Conservation (phyloP, 1,140 invertebrate species). For the Aleiodes sp. region DNA sequence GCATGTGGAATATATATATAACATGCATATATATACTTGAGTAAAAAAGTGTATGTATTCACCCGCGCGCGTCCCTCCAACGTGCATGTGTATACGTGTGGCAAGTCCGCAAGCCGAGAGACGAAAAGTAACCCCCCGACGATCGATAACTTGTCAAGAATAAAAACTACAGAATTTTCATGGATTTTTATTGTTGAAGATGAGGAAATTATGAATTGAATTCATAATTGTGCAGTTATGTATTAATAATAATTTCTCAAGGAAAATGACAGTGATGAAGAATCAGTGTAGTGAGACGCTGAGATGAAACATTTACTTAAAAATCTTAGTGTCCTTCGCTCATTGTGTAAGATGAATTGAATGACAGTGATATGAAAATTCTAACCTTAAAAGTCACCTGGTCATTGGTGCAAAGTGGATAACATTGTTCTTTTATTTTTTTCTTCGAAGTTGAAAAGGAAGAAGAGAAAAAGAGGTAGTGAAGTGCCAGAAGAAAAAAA, state of each 20-base stretch:
- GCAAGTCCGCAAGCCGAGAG: constrained; percentile 11
- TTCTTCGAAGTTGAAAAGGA: no score
- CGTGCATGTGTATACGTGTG: constrained; percentile 3
- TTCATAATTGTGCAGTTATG: no score
- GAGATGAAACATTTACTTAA: not conserved
- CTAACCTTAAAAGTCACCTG: not conserved
- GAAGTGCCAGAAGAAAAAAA: no score
- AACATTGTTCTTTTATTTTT: not conserved
- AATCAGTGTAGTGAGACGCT: not conserved
- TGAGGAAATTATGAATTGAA: no score
- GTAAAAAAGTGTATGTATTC: not conserved
- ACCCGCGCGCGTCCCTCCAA: not conserved
- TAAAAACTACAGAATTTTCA: not conserved
- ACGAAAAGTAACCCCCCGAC: constrained; percentile 26
- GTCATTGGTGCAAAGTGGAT: not conserved
- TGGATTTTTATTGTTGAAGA: not conserved
- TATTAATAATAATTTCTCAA: no score
- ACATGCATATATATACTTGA: not conserved
- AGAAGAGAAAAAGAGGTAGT: no score
- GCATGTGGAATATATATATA: constrained; percentile 8
- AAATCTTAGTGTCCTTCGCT: not conserved
- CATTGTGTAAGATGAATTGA: not conserved
- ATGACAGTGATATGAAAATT: constrained; percentile 4
- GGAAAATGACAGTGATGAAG: not conserved
- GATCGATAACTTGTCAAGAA: constrained; percentile 43